phyloP scores from a whole-genome alignment of 2,888 invertebrate species.

The Alsophila aescularia region DNA sequence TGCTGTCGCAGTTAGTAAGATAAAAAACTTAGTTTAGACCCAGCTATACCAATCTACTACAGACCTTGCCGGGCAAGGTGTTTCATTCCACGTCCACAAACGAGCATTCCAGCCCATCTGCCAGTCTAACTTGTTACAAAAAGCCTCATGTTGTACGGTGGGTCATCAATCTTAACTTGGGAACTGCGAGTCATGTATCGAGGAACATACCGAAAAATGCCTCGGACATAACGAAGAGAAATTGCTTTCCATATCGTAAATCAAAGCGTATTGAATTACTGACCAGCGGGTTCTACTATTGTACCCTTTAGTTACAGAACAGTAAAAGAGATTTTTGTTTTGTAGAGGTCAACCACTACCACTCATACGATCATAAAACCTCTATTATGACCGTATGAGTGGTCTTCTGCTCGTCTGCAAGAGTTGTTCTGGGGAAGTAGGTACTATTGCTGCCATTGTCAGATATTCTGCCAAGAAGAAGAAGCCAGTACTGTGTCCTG shows the following conservation, averaged over 20 bases:
- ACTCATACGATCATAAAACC: too few species aligned
- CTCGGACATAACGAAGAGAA: constrained; percentile 68
- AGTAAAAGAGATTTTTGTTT: too few species aligned
- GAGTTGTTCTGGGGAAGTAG: too few species aligned
- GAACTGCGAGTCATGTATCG: constrained; percentile 61
- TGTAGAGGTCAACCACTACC: too few species aligned
- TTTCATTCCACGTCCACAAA: neutral
- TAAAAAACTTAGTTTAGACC: too few species aligned
- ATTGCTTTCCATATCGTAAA: constrained; percentile 69
- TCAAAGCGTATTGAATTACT: constrained; percentile 70
- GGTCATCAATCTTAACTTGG: constrained; percentile 45
- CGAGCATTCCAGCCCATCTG: neutral
- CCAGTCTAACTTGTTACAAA: neutral
- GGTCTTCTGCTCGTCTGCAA: too few species aligned
- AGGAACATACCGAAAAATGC: constrained; percentile 66
- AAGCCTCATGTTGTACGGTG: constrained; percentile 7
- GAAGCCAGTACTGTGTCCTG: too few species aligned
- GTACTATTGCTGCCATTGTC: too few species aligned
- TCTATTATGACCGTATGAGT: too few species aligned
- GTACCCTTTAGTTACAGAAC: constrained; percentile 10
- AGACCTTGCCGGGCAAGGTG: neutral
- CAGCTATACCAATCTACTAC: too few species aligned
- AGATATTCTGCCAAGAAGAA: too few species aligned
- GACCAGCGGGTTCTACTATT: constrained; percentile 45
- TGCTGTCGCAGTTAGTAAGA: too few species aligned